phyloP scores from a whole-genome alignment of 2,797 vertebrate genomes.

The Otus scops region DNA sequence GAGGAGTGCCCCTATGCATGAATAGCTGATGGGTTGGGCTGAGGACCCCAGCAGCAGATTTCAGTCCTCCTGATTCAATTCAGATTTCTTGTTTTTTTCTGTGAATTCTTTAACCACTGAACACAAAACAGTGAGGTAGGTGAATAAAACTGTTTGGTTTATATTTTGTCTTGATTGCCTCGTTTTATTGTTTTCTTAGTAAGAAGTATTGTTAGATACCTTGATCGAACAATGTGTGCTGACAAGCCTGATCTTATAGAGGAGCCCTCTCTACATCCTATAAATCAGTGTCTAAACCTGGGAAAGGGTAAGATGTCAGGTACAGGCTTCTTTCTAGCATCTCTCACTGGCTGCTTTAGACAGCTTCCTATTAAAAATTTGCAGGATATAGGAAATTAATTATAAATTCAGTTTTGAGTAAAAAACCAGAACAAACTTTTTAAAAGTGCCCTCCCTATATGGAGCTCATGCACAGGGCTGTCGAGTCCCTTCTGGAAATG shows the following conservation, averaged over 20 bases:
- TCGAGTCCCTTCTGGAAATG: not conserved
- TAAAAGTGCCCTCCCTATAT: rapidly evolving
- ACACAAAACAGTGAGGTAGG: not conserved
- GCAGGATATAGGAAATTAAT: not conserved
- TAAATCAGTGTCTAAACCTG: not conserved
- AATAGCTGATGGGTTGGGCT: not conserved
- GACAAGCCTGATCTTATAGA: not conserved
- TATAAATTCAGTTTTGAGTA: not conserved
- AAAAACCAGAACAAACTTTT: not conserved
- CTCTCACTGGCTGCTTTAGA: not conserved
- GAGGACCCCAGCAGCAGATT: rapidly evolving
- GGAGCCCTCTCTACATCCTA: not conserved
- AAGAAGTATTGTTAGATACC: not conserved
- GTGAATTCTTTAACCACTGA: not conserved
- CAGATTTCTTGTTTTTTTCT: not conserved
- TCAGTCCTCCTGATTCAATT: not conserved
- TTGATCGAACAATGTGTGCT: not conserved
- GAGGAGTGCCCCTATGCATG: rapidly evolving
- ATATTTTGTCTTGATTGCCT: not conserved
- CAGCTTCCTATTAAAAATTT: not conserved
- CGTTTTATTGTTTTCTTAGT: not conserved
- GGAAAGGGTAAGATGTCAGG: not conserved
- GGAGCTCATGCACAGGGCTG: not conserved
- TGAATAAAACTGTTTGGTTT: not conserved
- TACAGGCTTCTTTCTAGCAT: not conserved